A percentile compares a stretch with the other conserved stretches of the same genome.
Evolutionary conservation across 1,140 invertebrate genomes (phyloP).

Genomic region (Reticulitermes speratus): DNA sequence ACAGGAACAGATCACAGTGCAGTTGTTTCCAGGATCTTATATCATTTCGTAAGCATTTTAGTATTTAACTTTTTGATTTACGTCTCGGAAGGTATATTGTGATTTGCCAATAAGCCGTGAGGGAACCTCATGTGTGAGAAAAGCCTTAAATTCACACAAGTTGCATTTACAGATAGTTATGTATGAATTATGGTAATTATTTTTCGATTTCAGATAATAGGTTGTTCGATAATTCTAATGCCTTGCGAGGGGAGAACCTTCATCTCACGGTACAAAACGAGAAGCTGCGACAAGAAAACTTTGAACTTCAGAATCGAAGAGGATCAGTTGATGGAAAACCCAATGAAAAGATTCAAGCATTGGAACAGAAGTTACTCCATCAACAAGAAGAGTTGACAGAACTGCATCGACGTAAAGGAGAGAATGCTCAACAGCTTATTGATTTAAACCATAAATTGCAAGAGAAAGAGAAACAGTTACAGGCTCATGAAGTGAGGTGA

Average conservation of each 20-base stretch:
- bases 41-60: conserved; percentile 54
- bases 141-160: not conserved
- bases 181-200: conserved; percentile 40
- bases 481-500: conserved; percentile 70
- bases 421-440: conserved; percentile 91
- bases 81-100: not conserved
- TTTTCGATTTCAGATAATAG: conserved; percentile 68
- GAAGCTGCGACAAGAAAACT: conserved; percentile 65
- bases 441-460: conserved; percentile 83
- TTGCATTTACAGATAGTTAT: conserved; percentile 2
- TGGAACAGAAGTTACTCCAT: conserved; percentile 81
- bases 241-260: conserved; percentile 76
- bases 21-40: conserved; percentile 63
- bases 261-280: conserved; percentile 83
- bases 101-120: not conserved
- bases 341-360: conserved; percentile 56
- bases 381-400: conserved; percentile 93
- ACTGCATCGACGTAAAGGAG: conserved; percentile 81
- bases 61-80: not conserved
- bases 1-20: conserved; percentile 58
- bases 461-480: conserved; percentile 78
- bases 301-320: conserved; percentile 44
- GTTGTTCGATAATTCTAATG: conserved; percentile 78
- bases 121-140: not conserved
- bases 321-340: conserved; percentile 43